Evolutionary conservation across 1,140 invertebrate genomes (phyloP), one percentile per base, ranked within the genome.

Genomic region (Drosophila burlai): DNA sequence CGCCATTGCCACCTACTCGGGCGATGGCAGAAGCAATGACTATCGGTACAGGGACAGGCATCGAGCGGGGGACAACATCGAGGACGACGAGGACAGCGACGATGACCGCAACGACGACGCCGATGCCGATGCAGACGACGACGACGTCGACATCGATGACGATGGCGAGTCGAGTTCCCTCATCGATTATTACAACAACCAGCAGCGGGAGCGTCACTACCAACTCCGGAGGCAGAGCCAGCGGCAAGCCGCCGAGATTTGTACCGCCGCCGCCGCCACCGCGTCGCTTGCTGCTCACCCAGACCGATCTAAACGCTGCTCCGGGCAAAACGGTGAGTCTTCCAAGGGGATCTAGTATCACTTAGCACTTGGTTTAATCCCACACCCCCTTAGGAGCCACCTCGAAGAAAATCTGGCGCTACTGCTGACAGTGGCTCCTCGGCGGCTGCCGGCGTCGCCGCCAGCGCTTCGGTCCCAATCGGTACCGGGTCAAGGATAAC

Each of bases 381-480:
- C 13, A 4, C 13, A 4, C 9, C 9, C 36, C 11, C 13, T 4
- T 42, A 81, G 77, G 71, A 67, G 73, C 77, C 46, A 83, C 90
- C 67, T 87, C 92, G 8, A 87, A 87, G 26, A 93, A 92, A 79
- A 84, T 93, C 81, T 93, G 92, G 92, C 82, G 89, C 71, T 92
- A 89, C 54, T 93, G 92, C 92, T 93, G 92, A 93, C 92, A 92
- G 52, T 92, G 83, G 91, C 85, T 93, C 16, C 59, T 93, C 76
- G 79, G 92, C 76, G 92, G 92, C 31, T 93, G 91, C 43, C 79
- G 86, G 8, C 62, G 91, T 52, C 91, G 89, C 49, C 77, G 90
- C 31, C 91, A 91, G 42, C 79, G 82, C 10, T 91, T 85, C 42
- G 79, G 82, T 26, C 79, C 80, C 71, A 90, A 90, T 36, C 86